Evolutionary conservation across 2,888 invertebrate species (phyloP), one percentile per base, ranked within the genome.

Genomic region (Nymphalis c-album): DNA sequence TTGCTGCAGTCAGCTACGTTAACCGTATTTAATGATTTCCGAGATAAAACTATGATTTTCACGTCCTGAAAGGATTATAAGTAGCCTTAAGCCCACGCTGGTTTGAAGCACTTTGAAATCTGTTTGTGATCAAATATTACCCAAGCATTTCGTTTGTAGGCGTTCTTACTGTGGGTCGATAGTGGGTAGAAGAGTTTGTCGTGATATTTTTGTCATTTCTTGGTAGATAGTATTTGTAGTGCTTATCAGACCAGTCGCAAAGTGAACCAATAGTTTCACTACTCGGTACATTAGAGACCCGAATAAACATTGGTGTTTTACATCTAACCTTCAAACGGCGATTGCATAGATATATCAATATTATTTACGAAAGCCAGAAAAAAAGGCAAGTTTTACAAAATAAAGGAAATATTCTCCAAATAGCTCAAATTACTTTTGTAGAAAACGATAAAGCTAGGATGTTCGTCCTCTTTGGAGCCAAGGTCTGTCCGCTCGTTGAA

Each of bases 131-230:
- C 13, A 58, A 40, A 58, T 35, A 58, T 40, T 58, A 58, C 18
- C 13, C 20, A 20, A 58, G 18, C 18, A 40, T 63, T 55, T 55
- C n/a, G 47, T 55, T 53, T 53, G 55, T 47, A n/a, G 47, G 46
- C 53, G 31, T 51, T 13, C 16, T 20, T 2, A 20, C 22, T 22
- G 22, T 22, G 20, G 22, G 22, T 51, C 20, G 16, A 22, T 22
- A 13, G 20, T 51, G 16, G 13, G 51, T 51, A 22, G 22, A 22
- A 20, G 13, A 13, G 13, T 22, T 51, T 51, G 16, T 51, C 26
- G 22, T 13, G 22, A 22, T 22, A 22, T 13, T 51, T 51, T 26
- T 51, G 4, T 22, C 22, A 22, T 22, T 22, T 18, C 5, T 3
- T 51, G 13, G 10, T 10, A 16, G 4, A 51, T 22, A 22, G n/a